Evolutionary conservation across 2,888 invertebrate species (phyloP).

Genomic region (Mantis religiosa): DNA sequence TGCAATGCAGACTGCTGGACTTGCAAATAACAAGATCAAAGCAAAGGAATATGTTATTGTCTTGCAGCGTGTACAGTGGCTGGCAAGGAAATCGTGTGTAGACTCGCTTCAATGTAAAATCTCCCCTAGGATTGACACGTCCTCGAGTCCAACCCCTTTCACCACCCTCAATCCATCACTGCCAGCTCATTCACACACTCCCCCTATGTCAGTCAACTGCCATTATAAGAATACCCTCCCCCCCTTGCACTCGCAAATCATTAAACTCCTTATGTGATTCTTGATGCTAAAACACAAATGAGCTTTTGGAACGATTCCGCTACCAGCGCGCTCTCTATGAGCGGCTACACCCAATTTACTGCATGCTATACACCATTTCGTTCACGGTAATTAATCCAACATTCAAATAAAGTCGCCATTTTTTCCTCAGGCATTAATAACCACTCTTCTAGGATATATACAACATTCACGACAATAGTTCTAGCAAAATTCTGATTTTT

Average conservation of each 20-base stretch:
- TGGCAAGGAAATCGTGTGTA: background rate
- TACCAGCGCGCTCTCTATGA: background rate
- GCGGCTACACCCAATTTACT: background rate
- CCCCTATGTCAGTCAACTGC: background rate
- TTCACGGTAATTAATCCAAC: no score
- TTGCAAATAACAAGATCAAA: background rate
- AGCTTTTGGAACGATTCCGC: background rate
- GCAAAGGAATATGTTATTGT: background rate
- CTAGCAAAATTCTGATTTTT: no score
- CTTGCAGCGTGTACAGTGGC: background rate
- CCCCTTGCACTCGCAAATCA: background rate
- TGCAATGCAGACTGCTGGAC: background rate
- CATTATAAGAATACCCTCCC: slow-evolving; percentile 3
- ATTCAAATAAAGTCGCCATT: no score
- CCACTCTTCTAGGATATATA: no score
- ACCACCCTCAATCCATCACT: slow-evolving; percentile 17
- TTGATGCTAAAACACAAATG: background rate
- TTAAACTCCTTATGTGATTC: background rate
- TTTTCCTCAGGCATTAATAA: no score
- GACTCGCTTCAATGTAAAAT: background rate
- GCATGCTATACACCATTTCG: no score
- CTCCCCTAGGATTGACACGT: slow-evolving; percentile 14
- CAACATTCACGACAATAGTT: no score
- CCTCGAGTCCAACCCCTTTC: slow-evolving; percentile 16
- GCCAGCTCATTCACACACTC: slow-evolving; percentile 16